Conservation (phyloP, 2,797 vertebrate genomes). For the Pangasius sanitwongsei region DNA sequence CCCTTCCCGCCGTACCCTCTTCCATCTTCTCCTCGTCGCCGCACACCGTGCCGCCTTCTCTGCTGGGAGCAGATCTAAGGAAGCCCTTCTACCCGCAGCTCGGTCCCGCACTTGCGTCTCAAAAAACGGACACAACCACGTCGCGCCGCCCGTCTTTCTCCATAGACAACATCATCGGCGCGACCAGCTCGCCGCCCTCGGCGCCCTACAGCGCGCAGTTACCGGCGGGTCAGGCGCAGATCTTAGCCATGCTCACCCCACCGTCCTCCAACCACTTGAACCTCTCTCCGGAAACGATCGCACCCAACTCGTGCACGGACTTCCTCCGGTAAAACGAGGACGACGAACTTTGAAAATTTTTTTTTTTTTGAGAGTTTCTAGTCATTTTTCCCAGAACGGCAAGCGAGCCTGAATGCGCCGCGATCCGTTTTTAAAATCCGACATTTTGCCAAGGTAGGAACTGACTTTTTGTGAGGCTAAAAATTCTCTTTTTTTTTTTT, state of each 20-base stretch:
- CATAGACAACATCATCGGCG: constrained; percentile 96
- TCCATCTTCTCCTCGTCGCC: constrained; percentile 75
- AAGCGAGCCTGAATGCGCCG: constrained; percentile 14
- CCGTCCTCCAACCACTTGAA: constrained; percentile 87
- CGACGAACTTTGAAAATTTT: constrained; percentile 64
- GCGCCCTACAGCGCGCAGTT: constrained; percentile 80
- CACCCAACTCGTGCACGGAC: constrained; percentile 76
- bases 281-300: constrained; percentile 84
- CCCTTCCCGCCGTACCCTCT: constrained; percentile 78
- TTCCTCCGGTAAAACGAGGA: constrained; percentile 91
- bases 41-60: constrained; percentile 75
- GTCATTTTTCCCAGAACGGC: neutral
- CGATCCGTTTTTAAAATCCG: constrained; percentile 37
- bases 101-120: constrained; percentile 80
- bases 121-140: constrained; percentile 85
- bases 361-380: neutral
- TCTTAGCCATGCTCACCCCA: constrained; percentile 92
- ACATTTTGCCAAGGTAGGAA: constrained; percentile 84
- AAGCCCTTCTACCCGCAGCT: constrained; percentile 92
- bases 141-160: constrained; percentile 87
- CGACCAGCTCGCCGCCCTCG: constrained; percentile 77
- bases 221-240: constrained; percentile 85
- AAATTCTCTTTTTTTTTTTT: constrained; percentile 47
- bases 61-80: constrained; percentile 82
- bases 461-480: constrained; percentile 70